Evolutionary conservation across 1,140 invertebrate species (phyloP).

Genomic region (Danaus plexippus): DNA sequence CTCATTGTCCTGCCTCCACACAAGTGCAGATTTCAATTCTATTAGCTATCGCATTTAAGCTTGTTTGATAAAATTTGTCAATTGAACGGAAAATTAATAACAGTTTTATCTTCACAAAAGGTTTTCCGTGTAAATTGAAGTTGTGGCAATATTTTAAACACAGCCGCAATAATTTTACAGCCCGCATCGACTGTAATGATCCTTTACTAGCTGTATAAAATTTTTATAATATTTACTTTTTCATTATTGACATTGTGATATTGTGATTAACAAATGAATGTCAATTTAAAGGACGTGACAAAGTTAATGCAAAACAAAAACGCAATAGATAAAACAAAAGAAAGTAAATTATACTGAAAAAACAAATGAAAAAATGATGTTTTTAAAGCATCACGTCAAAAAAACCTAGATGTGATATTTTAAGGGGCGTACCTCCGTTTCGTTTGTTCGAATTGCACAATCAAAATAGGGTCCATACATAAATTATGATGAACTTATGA

Average conservation of each 20-base stretch:
- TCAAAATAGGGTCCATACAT: conserved; percentile 15
- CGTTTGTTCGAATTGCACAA: conserved; percentile 12
- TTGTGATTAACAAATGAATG: no score
- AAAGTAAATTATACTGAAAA: no score
- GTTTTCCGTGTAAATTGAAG: conserved; percentile 1
- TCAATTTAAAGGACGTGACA: no score
- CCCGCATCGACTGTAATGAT: no score
- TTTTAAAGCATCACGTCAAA: no score
- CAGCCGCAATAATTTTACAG: neutral
- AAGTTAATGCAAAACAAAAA: no score
- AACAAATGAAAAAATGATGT: no score
- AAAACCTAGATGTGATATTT: no score
- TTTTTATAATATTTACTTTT: no score
- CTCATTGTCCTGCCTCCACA: conserved; percentile 1
- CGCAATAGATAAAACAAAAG: no score
- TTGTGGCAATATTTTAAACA: neutral
- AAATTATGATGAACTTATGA: conserved; percentile 21
- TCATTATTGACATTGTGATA: no score
- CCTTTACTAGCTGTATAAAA: no score
- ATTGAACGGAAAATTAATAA: neutral
- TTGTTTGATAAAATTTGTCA: conserved; percentile 7
- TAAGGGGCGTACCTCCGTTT: conserved; percentile 3
- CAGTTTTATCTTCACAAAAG: neutral
- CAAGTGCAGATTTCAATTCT: neutral
- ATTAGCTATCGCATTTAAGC: conserved; percentile 1